Percentiles rank a stretch among this genome's conserved stretches.
These are phyloP conservation scores for Erpornis zantholeuca DNA, from an alignment of 2,113 vertebrate species.

Conservation along the genomic window DNA sequence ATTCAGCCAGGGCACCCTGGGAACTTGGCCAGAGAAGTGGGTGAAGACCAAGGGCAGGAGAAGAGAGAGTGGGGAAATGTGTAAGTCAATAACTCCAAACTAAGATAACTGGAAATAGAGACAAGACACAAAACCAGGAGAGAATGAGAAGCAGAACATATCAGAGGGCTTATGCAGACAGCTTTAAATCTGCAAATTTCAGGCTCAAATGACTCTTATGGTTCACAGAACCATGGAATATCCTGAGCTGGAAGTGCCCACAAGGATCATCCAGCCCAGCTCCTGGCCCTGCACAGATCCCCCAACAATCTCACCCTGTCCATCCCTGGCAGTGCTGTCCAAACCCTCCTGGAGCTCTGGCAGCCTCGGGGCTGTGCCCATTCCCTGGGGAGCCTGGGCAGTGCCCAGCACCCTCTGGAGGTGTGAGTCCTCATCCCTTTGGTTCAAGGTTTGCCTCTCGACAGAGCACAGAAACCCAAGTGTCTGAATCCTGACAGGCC, in stretches of 20 bases:
- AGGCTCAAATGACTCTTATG: neutral
- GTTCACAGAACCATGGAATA: neutral
- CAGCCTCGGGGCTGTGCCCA: neutral
- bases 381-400: neutral
- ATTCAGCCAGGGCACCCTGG: neutral
- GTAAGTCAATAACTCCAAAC: neutral
- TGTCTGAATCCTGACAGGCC: neutral
- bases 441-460: neutral
- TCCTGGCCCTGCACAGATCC: neutral
- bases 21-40: fast-evolving
- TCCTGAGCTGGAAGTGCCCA: neutral
- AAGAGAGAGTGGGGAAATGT: fast-evolving
- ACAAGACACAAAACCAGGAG: neutral
- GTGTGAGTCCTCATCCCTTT: fast-evolving
- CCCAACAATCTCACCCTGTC: neutral
- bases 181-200: neutral
- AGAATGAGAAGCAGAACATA: fast-evolving
- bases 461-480: neutral
- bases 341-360: neutral
- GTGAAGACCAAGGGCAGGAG: neutral
- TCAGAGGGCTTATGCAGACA: neutral
- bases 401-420: neutral
- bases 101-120: neutral
- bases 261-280: fast-evolving
- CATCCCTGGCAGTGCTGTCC: neutral